phyloP scores from a whole-genome alignment of 2,113 vertebrate species.

The Sphyrna mokarran region DNA sequence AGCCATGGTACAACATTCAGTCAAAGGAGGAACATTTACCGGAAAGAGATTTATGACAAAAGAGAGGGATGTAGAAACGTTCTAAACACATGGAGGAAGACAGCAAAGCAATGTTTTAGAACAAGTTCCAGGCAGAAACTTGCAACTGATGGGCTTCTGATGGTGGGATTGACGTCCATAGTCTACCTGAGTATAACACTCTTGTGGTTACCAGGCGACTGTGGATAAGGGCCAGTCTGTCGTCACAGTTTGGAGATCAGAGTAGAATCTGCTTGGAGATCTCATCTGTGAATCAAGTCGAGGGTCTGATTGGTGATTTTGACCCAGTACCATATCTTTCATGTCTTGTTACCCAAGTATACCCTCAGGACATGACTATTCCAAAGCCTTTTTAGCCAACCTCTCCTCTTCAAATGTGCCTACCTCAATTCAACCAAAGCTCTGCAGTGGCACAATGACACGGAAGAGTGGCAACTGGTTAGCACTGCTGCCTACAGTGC shows the following conservation, averaged over 20 bases:
- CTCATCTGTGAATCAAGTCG: not conserved
- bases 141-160: not conserved
- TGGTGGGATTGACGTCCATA: not conserved
- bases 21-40: not conserved
- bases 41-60: not conserved
- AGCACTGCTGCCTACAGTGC: too few relatives aligned
- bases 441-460: too few relatives aligned
- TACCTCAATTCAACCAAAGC: too few relatives aligned
- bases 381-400: too few relatives aligned
- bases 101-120: not conserved
- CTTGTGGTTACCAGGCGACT: not conserved
- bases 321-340: not conserved
- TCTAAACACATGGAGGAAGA: not conserved
- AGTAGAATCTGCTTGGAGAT: not conserved
- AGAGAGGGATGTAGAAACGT: not conserved
- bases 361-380: not conserved
- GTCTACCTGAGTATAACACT: not conserved
- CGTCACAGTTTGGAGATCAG: not conserved
- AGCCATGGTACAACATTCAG: not conserved
- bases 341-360: not conserved
- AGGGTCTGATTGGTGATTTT: not conserved
- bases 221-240: not conserved
- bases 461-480: too few relatives aligned
- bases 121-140: not conserved
- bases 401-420: too few relatives aligned